These are phyloP conservation scores for Ivindomyrus marchei DNA, from an alignment of 2,113 vertebrate species.

Conservation along the genomic window DNA sequence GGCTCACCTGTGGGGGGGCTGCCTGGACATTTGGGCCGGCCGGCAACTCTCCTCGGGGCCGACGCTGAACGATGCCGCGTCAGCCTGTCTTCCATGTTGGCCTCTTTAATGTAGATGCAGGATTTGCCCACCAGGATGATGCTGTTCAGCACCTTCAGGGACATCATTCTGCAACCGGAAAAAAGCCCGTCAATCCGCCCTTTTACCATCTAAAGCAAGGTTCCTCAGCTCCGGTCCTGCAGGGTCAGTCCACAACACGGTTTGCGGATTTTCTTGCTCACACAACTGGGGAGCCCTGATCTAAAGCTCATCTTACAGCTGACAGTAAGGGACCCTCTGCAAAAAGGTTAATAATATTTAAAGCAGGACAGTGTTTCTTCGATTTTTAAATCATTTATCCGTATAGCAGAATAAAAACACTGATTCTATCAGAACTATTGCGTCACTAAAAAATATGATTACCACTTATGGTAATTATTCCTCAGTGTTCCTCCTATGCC, in stretches of 20 bases:
- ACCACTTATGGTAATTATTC: not conserved
- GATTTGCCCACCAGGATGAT: slow-evolving; percentile 95
- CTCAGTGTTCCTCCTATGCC: not conserved
- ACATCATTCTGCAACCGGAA: slow-evolving; percentile 70
- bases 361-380: not conserved
- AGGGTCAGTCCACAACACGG: not conserved
- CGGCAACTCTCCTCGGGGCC: slow-evolving; percentile 55
- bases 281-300: not conserved
- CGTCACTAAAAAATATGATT: not conserved
- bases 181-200: not conserved
- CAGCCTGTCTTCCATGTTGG: slow-evolving; percentile 93
- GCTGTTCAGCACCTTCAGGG: slow-evolving; percentile 90
- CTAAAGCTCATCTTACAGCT: not conserved
- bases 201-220: not conserved
- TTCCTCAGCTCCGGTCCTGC: not conserved
- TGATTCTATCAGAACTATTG: not conserved
- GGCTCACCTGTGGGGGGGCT: not conserved
- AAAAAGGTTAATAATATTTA: not conserved
- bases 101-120: slow-evolving; percentile 87
- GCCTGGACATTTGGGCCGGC: slow-evolving; percentile 24
- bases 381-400: not conserved
- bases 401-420: not conserved
- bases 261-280: not conserved
- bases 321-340: not conserved
- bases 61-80: slow-evolving; percentile 58